Evolutionary conservation across 2,797 vertebrate genomes (phyloP).

Genomic region (Enteromius mattozi): DNA sequence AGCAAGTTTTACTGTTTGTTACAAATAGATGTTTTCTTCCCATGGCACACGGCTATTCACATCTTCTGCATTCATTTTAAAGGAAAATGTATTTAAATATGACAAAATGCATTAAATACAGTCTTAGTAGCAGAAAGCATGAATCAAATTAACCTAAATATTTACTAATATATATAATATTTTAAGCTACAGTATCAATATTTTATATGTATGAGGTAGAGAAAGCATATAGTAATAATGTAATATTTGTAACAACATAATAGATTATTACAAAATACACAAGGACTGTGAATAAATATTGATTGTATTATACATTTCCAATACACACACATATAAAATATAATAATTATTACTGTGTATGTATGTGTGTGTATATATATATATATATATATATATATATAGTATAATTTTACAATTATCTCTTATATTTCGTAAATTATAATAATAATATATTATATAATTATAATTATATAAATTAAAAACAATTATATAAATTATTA

Average conservation of each 20-base stretch:
- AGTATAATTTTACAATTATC: background rate
- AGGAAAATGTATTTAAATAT: background rate
- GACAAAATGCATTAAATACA: background rate
- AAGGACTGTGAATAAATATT: background rate
- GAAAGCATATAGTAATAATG: background rate
- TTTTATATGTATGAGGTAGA: background rate
- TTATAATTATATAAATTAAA: background rate
- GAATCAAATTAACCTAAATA: background rate
- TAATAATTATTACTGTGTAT: no score
- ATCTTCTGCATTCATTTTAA: background rate
- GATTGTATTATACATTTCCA: background rate
- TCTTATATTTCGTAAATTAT: background rate
- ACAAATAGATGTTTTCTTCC: background rate
- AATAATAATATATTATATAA: background rate
- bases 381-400: no score
- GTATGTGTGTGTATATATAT: no score
- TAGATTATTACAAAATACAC: background rate
- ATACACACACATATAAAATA: background rate
- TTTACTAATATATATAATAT: background rate
- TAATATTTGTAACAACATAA: background rate
- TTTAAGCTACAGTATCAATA: background rate
- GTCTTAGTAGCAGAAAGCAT: background rate
- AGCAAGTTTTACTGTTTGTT: constrained; percentile 21
- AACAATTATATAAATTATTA: background rate
- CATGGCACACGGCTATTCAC: background rate